Evolutionary conservation across 2,888 invertebrate genomes (phyloP).

Genomic region (Syrista parreyssii): DNA sequence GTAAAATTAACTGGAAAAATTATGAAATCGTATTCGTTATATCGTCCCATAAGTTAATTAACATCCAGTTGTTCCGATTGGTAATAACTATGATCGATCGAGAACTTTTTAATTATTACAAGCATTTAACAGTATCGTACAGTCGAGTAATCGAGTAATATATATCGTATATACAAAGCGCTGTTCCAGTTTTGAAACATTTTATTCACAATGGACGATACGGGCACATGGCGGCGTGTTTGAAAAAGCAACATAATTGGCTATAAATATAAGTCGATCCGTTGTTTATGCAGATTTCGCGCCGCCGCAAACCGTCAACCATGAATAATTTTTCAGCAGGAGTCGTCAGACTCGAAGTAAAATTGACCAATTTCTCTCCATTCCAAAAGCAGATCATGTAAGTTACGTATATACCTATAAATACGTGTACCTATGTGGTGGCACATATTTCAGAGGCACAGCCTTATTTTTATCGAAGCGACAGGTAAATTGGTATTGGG

Average conservation of each 20-base stretch:
- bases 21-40: neutral
- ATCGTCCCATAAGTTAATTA: neutral
- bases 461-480: neutral
- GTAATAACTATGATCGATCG: neutral
- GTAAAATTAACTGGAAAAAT: no score
- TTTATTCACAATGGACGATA: neutral
- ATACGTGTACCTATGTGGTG: neutral
- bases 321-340: neutral
- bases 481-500: neutral
- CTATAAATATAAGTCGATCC: neutral
- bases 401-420: neutral
- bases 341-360: neutral
- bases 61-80: neutral
- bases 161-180: neutral
- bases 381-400: neutral
- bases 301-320: neutral
- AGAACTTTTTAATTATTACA: neutral
- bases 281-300: neutral
- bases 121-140: neutral
- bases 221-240: neutral
- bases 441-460: neutral
- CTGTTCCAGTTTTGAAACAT: neutral
- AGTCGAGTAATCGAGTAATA: neutral
- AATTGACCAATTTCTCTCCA: neutral
- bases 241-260: neutral